phyloP scores from a whole-genome alignment of 2,888 invertebrate species.

The Cataglyphis cursor region DNA sequence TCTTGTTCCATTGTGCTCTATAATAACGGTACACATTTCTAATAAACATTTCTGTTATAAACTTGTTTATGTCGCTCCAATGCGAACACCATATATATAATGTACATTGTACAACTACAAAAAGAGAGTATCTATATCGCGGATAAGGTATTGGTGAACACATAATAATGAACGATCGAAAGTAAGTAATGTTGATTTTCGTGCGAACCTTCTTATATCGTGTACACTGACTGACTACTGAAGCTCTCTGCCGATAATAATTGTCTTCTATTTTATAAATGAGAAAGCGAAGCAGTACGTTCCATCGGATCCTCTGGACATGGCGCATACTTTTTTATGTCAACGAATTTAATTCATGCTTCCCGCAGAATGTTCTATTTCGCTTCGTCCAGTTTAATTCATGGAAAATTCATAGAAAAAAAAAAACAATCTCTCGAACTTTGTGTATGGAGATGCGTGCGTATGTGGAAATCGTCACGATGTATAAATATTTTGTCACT shows the following conservation, averaged over 20 bases:
- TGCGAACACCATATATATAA: slow-evolving; percentile 66
- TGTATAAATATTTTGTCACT: slow-evolving; percentile 56
- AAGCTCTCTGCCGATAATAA: slow-evolving; percentile 73
- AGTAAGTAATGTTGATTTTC: slow-evolving; percentile 61
- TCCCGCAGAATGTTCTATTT: slow-evolving; percentile 72
- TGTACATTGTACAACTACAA: slow-evolving; percentile 68
- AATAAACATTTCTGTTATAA: slow-evolving; percentile 59
- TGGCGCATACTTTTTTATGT: slow-evolving; percentile 34
- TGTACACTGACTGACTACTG: slow-evolving; percentile 70
- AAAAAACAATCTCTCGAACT: slow-evolving; percentile 33
- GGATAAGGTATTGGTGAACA: slow-evolving; percentile 58
- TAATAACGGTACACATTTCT: slow-evolving; percentile 11
- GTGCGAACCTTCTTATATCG: slow-evolving; percentile 62
- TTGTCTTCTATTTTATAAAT: slow-evolving; percentile 75
- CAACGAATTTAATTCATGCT: slow-evolving; percentile 65
- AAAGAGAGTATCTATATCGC: slow-evolving; percentile 63
- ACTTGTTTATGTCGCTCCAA: slow-evolving; percentile 60
- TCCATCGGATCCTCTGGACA: slow-evolving; percentile 58
- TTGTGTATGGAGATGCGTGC: slow-evolving; percentile 51
- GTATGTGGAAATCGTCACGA: slow-evolving; percentile 49
- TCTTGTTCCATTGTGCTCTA: slow-evolving; percentile 43
- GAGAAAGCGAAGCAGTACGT: slow-evolving; percentile 68
- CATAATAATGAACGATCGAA: slow-evolving; percentile 22
- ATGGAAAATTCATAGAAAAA: slow-evolving; percentile 37
- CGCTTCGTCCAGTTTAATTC: slow-evolving; percentile 65